Evolutionary conservation across 2,888 invertebrate genomes (phyloP), one percentile per base, ranked within the genome.

Genomic region (Stenotaenia linearis): DNA sequence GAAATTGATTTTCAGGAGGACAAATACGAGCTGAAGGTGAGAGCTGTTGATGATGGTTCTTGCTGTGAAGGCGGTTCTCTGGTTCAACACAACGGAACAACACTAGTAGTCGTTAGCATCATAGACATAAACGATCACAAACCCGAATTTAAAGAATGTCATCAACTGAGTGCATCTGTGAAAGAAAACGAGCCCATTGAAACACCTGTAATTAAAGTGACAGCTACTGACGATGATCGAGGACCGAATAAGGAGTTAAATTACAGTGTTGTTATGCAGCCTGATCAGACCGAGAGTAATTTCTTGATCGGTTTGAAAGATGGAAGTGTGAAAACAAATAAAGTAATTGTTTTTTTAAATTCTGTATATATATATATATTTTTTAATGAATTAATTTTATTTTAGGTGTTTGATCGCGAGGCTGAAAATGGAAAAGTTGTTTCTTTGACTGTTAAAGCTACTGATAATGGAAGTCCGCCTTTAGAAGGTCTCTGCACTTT

Each of bases 401-500:
- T 75, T 79, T 80, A 93, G 89, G 88, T 90, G 78, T 93, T 97
- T 86, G 95, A 97, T 88, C 91, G 96, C 82, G 97, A 97, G 85
- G 95, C 95, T 85, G 96, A 96, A 7, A 90, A 93, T 91, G 87
- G 95, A 91, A 87, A 94, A 92, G 88, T 91, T 89, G 81, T 88
- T 12, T 95, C 94, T 84, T 90, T 95, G 77, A 96, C 95, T 37
- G 94, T 97, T 7, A 91, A 94, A 85, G 98, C 96, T 0, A 94
- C 93, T 80, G 98, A 98, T 87, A 94, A 96, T 86, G 98, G 97
- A 0, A 90, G 91, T 82, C 96, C 96, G 0, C 92, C 92, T 76
- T 88, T 98, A 78, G 95, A 95, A 83, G 96, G 96, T 84, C 93
- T 95, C 79, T 98, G 98, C 87, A 96, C 96, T 5, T 94, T 98